Evolutionary conservation across 2,888 invertebrate genomes (phyloP).

Genomic region (Fragum fragum): DNA sequence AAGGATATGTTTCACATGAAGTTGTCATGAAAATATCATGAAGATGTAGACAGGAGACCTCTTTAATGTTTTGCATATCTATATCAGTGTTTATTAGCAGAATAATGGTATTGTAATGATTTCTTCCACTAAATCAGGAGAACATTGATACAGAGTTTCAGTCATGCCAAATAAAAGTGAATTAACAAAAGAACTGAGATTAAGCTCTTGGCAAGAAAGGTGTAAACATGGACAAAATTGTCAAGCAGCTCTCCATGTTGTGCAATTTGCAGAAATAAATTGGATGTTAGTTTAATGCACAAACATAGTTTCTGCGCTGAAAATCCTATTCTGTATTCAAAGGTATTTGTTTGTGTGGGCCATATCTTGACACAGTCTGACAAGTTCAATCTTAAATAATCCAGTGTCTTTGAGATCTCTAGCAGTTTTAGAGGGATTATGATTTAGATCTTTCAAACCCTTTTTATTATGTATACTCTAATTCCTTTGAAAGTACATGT

Average conservation of each 20-base stretch:
- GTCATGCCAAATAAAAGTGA: not conserved
- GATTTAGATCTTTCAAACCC: no score
- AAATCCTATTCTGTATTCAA: not conserved
- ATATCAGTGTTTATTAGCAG: no score
- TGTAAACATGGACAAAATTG: slow-evolving; percentile 6
- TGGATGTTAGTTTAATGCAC: slow-evolving; percentile 3
- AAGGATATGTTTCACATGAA: no score
- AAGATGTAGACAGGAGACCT: no score
- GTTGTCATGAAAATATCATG: no score
- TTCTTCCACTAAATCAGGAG: not conserved
- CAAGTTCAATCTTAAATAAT: not conserved
- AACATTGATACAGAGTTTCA: not conserved
- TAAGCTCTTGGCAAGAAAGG: slow-evolving; percentile 8
- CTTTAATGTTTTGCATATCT: no score
- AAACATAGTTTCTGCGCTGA: not conserved
- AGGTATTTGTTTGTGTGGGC: not conserved
- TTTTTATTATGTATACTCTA: no score
- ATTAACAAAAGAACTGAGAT: not conserved
- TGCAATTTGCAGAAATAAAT: slow-evolving; percentile 5
- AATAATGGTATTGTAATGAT: no score
- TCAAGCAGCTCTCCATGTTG: not conserved
- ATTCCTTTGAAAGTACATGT: no score
- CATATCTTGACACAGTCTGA: not conserved
- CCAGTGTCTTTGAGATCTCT: not conserved
- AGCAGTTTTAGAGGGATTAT: no score